Percentiles rank a stretch among this genome's conserved stretches.
Conservation (phyloP, 23 tunicate genomes). For the Oikopleura dioica region DNA sequence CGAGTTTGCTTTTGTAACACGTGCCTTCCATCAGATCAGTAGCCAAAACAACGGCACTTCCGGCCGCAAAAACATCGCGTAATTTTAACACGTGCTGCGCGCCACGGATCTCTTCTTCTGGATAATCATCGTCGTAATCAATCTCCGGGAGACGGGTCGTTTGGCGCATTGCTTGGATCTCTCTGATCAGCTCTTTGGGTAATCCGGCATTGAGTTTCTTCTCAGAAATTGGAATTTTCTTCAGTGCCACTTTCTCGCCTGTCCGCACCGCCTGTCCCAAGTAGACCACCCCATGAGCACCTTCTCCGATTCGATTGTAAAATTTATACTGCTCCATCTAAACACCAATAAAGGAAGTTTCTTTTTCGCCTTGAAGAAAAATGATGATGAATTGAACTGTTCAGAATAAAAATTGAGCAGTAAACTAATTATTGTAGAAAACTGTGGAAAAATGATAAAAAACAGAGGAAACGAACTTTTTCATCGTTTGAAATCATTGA, state of each 20-base stretch:
- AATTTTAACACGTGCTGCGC: not conserved
- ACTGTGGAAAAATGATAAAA: too few relatives aligned
- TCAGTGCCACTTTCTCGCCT: not conserved
- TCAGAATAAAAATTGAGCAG: too few relatives aligned
- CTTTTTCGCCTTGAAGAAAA: too few relatives aligned
- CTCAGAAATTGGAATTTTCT: not conserved
- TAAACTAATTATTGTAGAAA: too few relatives aligned
- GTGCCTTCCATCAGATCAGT: not conserved
- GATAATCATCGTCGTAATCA: too few relatives aligned
- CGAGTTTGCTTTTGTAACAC: too few relatives aligned
- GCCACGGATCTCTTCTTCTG: too few relatives aligned
- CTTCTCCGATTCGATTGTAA: not conserved
- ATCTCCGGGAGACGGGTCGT: too few relatives aligned
- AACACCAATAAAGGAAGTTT: too few relatives aligned
- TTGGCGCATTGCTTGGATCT: not conserved
- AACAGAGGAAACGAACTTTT: too few relatives aligned
- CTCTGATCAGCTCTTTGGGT: not conserved
- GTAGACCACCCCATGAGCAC: not conserved
- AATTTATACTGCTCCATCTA: not conserved
- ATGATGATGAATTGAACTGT: too few relatives aligned
- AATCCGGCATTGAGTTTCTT: not conserved
- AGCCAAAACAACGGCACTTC: not conserved
- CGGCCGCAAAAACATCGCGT: not conserved
- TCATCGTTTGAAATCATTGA: too few relatives aligned
- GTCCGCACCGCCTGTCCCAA: not conserved